A percentile compares a stretch with the other conserved stretches of the same genome.
Evolutionary conservation across 2,888 invertebrate genomes (phyloP).

Genomic region (Amaurobius ferox): DNA sequence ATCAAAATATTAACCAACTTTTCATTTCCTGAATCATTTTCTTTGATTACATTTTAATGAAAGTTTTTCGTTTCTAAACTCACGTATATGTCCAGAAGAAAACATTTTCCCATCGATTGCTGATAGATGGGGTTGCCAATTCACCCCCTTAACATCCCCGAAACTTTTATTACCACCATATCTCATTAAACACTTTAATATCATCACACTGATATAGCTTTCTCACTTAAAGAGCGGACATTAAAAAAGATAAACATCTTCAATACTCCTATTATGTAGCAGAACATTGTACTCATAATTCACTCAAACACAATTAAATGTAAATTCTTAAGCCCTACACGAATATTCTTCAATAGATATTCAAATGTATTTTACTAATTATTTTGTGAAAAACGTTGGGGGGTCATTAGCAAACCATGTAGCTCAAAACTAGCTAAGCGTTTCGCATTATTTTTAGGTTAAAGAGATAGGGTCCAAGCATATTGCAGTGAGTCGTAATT

Average conservation of each 20-base stretch:
- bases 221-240: too few species aligned
- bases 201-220: too few species aligned
- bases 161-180: too few species aligned
- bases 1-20: too few species aligned
- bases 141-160: too few species aligned
- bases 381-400: constrained; percentile 19
- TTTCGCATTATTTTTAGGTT: constrained; percentile 21
- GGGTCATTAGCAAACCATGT: constrained; percentile 53
- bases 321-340: background rate
- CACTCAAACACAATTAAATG: background rate
- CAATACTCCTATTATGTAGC: background rate
- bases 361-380: constrained; percentile 9
- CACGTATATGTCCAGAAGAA: too few species aligned
- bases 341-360: background rate
- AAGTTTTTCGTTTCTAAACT: too few species aligned
- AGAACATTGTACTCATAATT: background rate
- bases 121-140: too few species aligned
- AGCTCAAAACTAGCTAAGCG: constrained; percentile 55
- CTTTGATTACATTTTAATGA: too few species aligned
- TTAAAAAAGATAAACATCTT: background rate
- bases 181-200: too few species aligned
- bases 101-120: too few species aligned
- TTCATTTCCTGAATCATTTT: too few species aligned
- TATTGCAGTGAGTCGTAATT: constrained; percentile 60
- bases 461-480: constrained; percentile 37